phyloP scores from a whole-genome alignment of 2,888 invertebrate genomes.

The Nymphalis c-album region DNA sequence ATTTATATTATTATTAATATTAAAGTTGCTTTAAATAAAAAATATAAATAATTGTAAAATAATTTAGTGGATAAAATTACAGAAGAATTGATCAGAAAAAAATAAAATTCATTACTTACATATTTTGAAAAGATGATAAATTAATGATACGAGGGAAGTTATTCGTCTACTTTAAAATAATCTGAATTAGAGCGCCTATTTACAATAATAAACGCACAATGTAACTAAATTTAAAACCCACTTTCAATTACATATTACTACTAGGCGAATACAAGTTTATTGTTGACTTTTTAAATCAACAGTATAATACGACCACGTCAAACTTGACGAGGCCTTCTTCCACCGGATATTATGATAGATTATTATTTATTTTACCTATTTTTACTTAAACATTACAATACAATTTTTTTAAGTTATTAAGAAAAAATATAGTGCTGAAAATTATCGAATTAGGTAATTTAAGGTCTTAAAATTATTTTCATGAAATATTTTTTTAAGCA shows the following conservation, averaged over 20 bases:
- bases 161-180: not conserved
- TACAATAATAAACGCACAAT: not conserved
- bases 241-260: no score
- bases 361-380: not conserved
- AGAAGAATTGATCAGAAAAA: no score
- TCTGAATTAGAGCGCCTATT: not conserved
- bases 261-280: not conserved
- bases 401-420: not conserved
- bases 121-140: not conserved
- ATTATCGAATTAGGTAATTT: no score
- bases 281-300: not conserved
- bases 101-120: not conserved
- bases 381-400: not conserved
- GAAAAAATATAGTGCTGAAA: not conserved
- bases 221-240: not conserved
- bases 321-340: not conserved
- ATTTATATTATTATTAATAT: no score
- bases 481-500: no score
- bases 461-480: no score
- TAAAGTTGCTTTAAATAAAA: no score
- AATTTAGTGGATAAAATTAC: no score
- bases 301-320: conserved; percentile 6
- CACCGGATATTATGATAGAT: not conserved
- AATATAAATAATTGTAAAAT: no score
- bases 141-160: not conserved